Conservation (phyloP, 1,140 invertebrate genomes). For the Drosophila teissieri region DNA sequence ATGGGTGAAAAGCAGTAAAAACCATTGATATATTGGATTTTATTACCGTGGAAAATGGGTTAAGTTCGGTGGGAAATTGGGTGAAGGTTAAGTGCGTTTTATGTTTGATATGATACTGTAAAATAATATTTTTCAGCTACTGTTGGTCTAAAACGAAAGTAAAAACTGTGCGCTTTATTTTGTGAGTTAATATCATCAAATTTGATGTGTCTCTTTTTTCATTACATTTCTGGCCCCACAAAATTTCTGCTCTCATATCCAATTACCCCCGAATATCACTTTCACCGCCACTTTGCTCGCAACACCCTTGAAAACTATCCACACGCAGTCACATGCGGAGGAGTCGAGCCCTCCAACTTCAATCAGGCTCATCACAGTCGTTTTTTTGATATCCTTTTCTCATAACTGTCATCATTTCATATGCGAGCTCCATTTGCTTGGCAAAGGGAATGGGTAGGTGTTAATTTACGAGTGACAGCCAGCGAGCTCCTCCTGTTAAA, state of each 20-base stretch:
- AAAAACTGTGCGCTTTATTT: not conserved
- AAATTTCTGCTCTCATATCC: not conserved
- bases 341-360: constrained; percentile 16
- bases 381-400: constrained; percentile 73
- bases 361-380: constrained; percentile 32
- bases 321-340: constrained; percentile 26
- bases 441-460: constrained; percentile 60
- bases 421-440: constrained; percentile 16
- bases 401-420: constrained; percentile 75
- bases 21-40: constrained; percentile 4
- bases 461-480: constrained; percentile 71
- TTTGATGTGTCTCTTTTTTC: too few species aligned
- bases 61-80: constrained; percentile 1
- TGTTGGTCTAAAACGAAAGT: not conserved
- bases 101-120: too few species aligned
- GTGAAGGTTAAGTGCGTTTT: constrained; percentile 20
- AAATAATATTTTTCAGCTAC: not conserved
- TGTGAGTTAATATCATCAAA: too few species aligned
- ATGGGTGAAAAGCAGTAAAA: not conserved
- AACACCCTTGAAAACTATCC: constrained; percentile 44
- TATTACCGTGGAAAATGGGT: constrained; percentile 27
- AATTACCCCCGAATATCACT: constrained; percentile 26
- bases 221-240: too few species aligned
- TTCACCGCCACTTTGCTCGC: constrained; percentile 33
- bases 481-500: constrained; percentile 27